These are phyloP conservation scores for Nephrotoma flavescens DNA, from an alignment of 2,888 invertebrate species.

Conservation along the genomic window DNA sequence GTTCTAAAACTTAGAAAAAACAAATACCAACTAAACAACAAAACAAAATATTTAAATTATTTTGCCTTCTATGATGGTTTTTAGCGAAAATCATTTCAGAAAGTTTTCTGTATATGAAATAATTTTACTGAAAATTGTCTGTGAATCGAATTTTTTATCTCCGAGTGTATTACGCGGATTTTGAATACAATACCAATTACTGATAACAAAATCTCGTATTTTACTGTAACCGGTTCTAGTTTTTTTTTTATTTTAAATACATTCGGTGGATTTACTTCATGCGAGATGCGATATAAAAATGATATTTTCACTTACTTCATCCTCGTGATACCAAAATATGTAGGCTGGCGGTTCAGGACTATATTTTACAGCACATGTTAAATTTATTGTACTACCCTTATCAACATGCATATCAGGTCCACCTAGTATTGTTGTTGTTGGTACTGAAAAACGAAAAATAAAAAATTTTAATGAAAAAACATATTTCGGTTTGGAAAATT, in stretches of 20 bases:
- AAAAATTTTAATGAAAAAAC: conserved; percentile 23
- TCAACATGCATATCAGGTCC: conserved; percentile 70
- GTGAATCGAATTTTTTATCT: no score
- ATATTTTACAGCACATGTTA: conserved; percentile 64
- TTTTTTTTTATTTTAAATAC: not conserved
- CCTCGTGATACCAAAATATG: conserved; percentile 91
- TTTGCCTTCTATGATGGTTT: no score
- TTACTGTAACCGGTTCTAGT: not conserved
- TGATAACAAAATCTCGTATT: not conserved
- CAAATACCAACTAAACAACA: no score
- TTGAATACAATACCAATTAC: not conserved
- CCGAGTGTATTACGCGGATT: not conserved
- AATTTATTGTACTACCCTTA: conserved; percentile 68
- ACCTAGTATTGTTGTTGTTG: conserved; percentile 64
- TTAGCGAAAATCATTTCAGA: no score
- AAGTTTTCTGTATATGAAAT: no score
- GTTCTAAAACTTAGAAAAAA: no score
- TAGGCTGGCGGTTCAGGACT: conserved; percentile 81
- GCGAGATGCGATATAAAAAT: not conserved
- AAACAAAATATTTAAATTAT: no score
- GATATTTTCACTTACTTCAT: conserved; percentile 55
- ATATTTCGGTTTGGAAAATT: conserved; percentile 5
- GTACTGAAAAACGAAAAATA: conserved; percentile 38
- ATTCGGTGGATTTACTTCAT: not conserved
- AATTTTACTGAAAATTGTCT: no score